Evolutionary conservation across 2,797 vertebrate genomes (phyloP).

Genomic region (Arvicola amphibius): DNA sequence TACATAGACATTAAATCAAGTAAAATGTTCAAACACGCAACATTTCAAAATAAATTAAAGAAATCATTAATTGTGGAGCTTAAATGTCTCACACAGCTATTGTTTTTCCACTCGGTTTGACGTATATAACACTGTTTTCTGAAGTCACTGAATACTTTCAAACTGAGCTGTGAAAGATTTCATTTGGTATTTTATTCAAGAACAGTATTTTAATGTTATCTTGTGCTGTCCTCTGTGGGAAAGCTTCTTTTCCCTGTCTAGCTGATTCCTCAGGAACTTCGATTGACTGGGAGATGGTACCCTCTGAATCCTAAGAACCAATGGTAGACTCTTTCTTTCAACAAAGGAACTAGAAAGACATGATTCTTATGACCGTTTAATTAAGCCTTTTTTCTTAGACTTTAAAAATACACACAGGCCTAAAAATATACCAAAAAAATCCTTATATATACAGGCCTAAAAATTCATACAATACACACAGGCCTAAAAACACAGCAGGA

Average conservation of each 20-base stretch:
- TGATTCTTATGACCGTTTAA: no score
- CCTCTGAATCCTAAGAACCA: not conserved
- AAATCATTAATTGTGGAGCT: not conserved
- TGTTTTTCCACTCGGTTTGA: not conserved
- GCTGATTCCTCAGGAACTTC: not conserved
- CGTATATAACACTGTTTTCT: not conserved
- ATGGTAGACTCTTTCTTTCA: not conserved
- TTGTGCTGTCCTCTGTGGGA: not conserved
- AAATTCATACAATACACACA: not conserved
- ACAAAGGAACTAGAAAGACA: not conserved
- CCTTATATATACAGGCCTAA: not conserved
- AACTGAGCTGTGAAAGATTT: no score
- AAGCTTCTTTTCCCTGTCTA: not conserved
- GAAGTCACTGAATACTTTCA: not conserved
- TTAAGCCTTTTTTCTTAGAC: not conserved
- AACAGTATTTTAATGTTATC: not conserved
- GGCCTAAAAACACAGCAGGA: no score
- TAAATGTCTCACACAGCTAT: no score
- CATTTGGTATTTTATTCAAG: not conserved
- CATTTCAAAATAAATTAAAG: not conserved
- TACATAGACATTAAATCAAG: not conserved
- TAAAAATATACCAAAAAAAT: not conserved
- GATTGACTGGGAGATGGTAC: not conserved
- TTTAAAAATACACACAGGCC: not conserved
- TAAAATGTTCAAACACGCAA: not conserved